Percentiles rank a stretch among this genome's conserved stretches.
Evolutionary conservation across 1,140 invertebrate genomes (phyloP).

Genomic region (Drosophila cardini): DNA sequence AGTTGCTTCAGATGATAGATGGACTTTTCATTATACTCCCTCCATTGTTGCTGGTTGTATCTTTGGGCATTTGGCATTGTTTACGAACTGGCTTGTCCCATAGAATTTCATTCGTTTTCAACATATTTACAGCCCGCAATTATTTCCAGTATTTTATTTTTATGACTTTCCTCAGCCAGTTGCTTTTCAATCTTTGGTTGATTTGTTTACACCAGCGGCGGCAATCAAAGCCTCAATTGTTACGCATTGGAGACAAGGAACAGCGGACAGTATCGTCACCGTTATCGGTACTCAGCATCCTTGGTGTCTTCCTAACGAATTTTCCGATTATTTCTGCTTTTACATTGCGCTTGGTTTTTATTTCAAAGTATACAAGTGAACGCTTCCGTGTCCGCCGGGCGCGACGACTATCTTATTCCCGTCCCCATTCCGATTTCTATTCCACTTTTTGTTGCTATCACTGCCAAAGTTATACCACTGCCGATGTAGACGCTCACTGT

Average conservation of each 20-base stretch:
- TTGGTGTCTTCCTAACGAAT: background rate
- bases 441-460: background rate
- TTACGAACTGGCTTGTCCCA: background rate
- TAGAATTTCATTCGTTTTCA: slow-evolving; percentile 30
- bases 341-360: slow-evolving; percentile 63
- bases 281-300: background rate
- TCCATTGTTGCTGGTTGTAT: background rate
- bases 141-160: slow-evolving; percentile 77
- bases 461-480: background rate
- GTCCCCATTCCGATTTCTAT: background rate
- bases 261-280: background rate
- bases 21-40: background rate
- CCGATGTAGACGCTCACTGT: slow-evolving; percentile 2
- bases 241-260: slow-evolving; percentile 25
- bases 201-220: slow-evolving; percentile 58
- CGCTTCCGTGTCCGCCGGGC: slow-evolving; percentile 70
- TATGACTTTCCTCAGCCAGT: slow-evolving; percentile 44
- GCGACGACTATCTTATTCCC: slow-evolving; percentile 27
- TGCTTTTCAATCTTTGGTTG: slow-evolving; percentile 66
- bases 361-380: slow-evolving; percentile 62
- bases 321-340: slow-evolving; percentile 5
- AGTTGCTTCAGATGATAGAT: background rate
- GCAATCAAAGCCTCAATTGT: slow-evolving; percentile 76
- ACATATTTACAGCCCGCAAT: slow-evolving; percentile 68
- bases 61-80: background rate